These are phyloP conservation scores for Mola mola DNA, from an alignment of 2,113 vertebrate species.

Conservation along the genomic window DNA sequence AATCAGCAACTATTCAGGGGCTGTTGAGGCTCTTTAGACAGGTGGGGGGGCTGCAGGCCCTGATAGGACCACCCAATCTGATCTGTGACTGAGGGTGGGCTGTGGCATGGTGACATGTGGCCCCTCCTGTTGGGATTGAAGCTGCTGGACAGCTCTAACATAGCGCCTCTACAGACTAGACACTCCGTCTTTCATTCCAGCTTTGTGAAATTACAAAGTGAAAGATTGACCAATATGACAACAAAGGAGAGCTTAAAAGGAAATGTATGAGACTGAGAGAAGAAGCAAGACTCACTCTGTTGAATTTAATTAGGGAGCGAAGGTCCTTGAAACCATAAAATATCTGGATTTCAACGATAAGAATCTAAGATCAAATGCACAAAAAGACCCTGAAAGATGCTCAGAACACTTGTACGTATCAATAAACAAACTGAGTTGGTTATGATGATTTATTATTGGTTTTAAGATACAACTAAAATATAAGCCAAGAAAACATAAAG, in stretches of 20 bases:
- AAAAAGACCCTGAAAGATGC: slow-evolving; percentile 20
- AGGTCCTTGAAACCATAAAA: slow-evolving; percentile 6
- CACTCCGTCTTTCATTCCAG: slow-evolving; percentile 1
- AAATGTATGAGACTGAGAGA: not conserved
- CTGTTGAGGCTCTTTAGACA: slow-evolving; percentile 27
- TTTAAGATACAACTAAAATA: not conserved
- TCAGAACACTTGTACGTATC: slow-evolving; percentile 9
- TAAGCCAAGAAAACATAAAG: not conserved
- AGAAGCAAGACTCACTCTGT: slow-evolving; percentile 16
- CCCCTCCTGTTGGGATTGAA: slow-evolving; percentile 7
- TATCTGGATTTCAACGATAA: slow-evolving; percentile 8
- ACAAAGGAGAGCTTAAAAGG: slow-evolving; percentile 15
- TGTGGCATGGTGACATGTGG: not conserved
- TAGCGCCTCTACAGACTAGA: not conserved
- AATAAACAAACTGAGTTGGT: not conserved
- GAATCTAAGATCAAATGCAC: slow-evolving; percentile 42
- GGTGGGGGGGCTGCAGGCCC: slow-evolving; percentile 7
- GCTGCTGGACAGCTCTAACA: not conserved
- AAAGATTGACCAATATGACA: slow-evolving; percentile 7
- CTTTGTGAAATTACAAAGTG: slow-evolving; percentile 13
- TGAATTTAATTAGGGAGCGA: slow-evolving; percentile 52
- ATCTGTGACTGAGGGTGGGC: slow-evolving; percentile 7
- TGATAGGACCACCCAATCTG: slow-evolving; percentile 41
- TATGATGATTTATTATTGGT: not conserved
- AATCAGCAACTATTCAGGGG: slow-evolving; percentile 35